Percentiles rank a stretch among this genome's conserved stretches.
These are phyloP conservation scores for Koerneria pararmatus DNA, from an alignment of 2,888 invertebrate genomes.

Conservation along the genomic window DNA sequence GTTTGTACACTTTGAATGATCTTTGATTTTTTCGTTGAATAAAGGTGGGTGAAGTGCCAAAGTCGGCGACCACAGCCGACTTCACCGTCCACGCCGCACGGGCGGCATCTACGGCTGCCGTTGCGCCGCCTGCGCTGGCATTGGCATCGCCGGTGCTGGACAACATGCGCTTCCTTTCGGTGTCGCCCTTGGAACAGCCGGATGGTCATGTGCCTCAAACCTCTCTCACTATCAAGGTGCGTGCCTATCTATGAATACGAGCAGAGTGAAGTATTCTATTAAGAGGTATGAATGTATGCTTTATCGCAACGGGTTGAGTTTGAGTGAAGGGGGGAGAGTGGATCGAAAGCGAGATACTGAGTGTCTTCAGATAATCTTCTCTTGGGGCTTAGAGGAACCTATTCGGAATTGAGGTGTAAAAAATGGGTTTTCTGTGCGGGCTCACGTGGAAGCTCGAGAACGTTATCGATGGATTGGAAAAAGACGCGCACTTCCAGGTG, in stretches of 20 bases:
- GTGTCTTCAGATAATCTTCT: too few species aligned
- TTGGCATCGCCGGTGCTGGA: slow-evolving; percentile 28
- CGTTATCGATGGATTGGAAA: too few species aligned
- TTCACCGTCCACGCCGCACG: slow-evolving; percentile 23
- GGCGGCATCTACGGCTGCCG: not conserved
- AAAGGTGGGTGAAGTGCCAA: slow-evolving; percentile 29
- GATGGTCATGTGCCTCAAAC: not conserved
- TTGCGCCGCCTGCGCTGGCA: not conserved
- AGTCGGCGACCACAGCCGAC: slow-evolving; percentile 40
- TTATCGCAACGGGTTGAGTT: too few species aligned
- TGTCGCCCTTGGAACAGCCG: slow-evolving; percentile 22
- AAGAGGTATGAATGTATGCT: not conserved
- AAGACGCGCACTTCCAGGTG: not conserved
- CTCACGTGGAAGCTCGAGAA: too few species aligned
- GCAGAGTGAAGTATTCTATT: too few species aligned
- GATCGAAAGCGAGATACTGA: too few species aligned
- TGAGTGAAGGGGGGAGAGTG: too few species aligned
- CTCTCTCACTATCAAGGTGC: slow-evolving; percentile 12
- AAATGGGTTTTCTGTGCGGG: too few species aligned
- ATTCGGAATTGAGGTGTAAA: too few species aligned
- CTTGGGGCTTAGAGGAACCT: too few species aligned
- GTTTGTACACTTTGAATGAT: not conserved
- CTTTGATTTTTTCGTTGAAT: slow-evolving; percentile 8
- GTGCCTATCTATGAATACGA: too few species aligned
- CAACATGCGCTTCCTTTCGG: slow-evolving; percentile 33